A percentile compares a stretch with the other conserved stretches of the same genome.
phyloP scores from a whole-genome alignment of 2,888 invertebrate species.

The Dexiosoma caninum region DNA sequence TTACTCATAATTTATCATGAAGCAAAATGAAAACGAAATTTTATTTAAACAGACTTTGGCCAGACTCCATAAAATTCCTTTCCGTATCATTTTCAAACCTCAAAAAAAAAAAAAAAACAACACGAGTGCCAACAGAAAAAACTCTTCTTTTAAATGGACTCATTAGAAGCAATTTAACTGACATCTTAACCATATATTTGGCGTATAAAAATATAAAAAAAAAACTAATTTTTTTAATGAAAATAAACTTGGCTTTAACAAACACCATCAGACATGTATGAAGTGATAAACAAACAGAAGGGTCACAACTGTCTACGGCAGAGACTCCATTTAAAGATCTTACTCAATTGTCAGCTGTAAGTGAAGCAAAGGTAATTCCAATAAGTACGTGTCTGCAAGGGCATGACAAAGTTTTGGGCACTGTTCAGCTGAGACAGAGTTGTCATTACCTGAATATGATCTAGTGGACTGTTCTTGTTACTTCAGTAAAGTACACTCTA shows the following conservation, averaged over 20 bases:
- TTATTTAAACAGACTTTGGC: neutral
- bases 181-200: constrained; percentile 7
- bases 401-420: no score
- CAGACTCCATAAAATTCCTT: neutral
- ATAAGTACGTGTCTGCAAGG: no score
- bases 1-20: neutral
- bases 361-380: no score
- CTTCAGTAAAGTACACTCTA: no score
- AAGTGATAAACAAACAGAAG: constrained; percentile 7
- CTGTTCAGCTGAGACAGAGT: no score
- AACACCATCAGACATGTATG: neutral
- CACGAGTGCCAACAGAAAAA: neutral
- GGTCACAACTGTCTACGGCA: neutral
- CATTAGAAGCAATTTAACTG: constrained; percentile 16
- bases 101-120: neutral
- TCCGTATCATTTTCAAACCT: no score
- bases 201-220: neutral
- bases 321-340: neutral
- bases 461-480: no score
- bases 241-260: neutral
- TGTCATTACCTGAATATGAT: no score
- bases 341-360: neutral
- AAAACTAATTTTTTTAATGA: no score
- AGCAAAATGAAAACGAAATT: neutral
- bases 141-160: constrained; percentile 10